Evolutionary conservation across 2,888 invertebrate genomes (phyloP), one percentile per base, ranked within the genome.

Genomic region (Drosophila niveifrons): DNA sequence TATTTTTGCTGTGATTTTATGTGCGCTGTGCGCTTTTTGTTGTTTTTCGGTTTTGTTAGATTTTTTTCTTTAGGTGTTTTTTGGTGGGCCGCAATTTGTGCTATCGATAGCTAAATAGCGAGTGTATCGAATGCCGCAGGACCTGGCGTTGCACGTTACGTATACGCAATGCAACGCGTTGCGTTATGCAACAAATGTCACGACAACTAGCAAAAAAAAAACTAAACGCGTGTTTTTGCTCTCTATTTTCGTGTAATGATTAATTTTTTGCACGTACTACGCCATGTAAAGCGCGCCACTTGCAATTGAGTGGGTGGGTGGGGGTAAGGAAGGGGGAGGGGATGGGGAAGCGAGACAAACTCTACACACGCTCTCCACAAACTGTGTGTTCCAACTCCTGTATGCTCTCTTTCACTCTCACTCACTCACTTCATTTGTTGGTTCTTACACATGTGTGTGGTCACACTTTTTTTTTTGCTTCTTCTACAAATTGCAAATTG

Each of bases 201-300:
- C 81, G 81, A 82, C 79, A 73, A 73, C 66, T 63, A 68, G 70
- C 43, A 68, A 67, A 46, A 34, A 47, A 15, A 39, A 39, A 39
- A 41, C 39, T 2, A 6, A 15, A 41, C 13, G 4, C n/a, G 9
- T 13, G 9, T 34, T 36, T 17, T 34, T n/a, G n/a, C n/a, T n/a
- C n/a, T 50, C 17, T 50, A 31, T 17, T 51, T 23, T 18, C 10
- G 9, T 76, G 62, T 68, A 84, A 82, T 80, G 80, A 84, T 87
- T 83, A 84, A 87, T 81, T 82, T 84, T 83, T 81, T 83, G 87
- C 87, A 87, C 87, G 87, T 84, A 84, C 66, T 63, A 36, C 56
- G 71, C 70, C 77, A 70, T 73, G 76, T 79, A 72, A 72, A 80
- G 75, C 74, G 17, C 65, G 70, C 56, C 56, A 57, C 56, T 48